These are phyloP conservation scores for Bombus sylvicola DNA, from an alignment of 1,140 invertebrate species.

Conservation along the genomic window DNA sequence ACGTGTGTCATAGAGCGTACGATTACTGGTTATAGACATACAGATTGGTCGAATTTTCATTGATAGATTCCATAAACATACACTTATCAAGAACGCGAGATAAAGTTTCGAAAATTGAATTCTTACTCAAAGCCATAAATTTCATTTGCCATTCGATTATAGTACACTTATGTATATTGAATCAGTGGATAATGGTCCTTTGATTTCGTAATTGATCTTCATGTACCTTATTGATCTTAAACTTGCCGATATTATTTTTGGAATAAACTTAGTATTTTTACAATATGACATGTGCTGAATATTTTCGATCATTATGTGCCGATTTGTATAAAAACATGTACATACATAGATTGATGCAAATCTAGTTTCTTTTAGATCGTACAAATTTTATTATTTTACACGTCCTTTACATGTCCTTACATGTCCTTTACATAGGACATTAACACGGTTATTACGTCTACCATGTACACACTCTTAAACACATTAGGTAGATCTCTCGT, in stretches of 20 bases:
- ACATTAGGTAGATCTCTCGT: slow-evolving; percentile 71
- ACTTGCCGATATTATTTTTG: background rate
- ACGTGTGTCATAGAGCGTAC: slow-evolving; percentile 22
- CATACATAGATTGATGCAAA: background rate
- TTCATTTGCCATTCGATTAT: slow-evolving; percentile 36
- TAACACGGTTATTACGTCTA: slow-evolving; percentile 51
- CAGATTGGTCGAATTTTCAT: slow-evolving; percentile 79
- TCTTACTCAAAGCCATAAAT: slow-evolving; percentile 34
- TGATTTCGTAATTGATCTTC: slow-evolving; percentile 49
- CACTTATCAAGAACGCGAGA: slow-evolving; percentile 44
- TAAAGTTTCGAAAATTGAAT: slow-evolving; percentile 15
- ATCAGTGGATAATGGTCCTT: slow-evolving; percentile 47
- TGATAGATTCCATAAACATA: slow-evolving; percentile 43
- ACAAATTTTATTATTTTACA: slow-evolving; percentile 17
- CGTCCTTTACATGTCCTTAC: no score
- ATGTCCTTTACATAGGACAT: no score
- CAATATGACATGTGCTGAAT: background rate
- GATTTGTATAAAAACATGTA: slow-evolving; percentile 19
- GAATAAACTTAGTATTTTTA: background rate
- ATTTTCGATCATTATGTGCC: background rate
- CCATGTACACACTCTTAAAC: slow-evolving; percentile 65
- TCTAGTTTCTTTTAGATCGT: background rate
- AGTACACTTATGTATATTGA: slow-evolving; percentile 49
- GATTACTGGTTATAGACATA: slow-evolving; percentile 72
- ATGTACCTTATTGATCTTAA: background rate